Evolutionary conservation across 2,888 invertebrate genomes (phyloP), one percentile per base, ranked within the genome.

Genomic region (Phaonia tiefii): DNA sequence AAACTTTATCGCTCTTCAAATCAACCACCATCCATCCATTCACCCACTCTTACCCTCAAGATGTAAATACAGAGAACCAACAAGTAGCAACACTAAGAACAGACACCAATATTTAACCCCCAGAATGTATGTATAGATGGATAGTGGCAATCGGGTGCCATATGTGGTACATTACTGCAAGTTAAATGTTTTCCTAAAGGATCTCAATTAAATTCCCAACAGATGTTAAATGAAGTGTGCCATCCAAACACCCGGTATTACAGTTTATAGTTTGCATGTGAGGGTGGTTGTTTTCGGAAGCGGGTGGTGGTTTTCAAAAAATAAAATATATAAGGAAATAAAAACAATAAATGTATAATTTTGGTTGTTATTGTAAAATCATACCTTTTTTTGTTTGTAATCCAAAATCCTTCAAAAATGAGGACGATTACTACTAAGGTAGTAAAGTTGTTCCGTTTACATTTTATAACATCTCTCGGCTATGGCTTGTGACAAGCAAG

Each of bases 191-290:
- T 63, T 63, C 42, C 22, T 42, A 63, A 66, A 49, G 54, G 4
- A 63, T 67, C 75, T 81, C 63, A 78, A 78, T 72, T 75, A 75
- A 80, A 78, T 75, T 73, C 63, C 46, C 67, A 67, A 73, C 78
- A 81, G 78, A 81, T 81, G 81, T 63, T 65, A 42, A 66, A 74
- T 31, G 31, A 8, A 31, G 31, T 31, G 26, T 67, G 46, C 13
- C 39, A 42, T 63, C 22, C 22, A 63, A 37, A 31, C 39, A 37
- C 58, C 2, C 31, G 26, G n/a, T 15, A 11, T 49, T 15, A 49
- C 8, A 58, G 15, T 31, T 5, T 37, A 37, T 15, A 60, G 37
- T 8, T 37, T 5, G 39, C 17, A 20, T 20, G 42, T 17, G 63
- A 20, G 22, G 58, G 25, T 26, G 31, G 60, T 56, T 31, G 15